Conservation (phyloP, 2,888 invertebrate genomes). For the Colostygia pectinataria region DNA sequence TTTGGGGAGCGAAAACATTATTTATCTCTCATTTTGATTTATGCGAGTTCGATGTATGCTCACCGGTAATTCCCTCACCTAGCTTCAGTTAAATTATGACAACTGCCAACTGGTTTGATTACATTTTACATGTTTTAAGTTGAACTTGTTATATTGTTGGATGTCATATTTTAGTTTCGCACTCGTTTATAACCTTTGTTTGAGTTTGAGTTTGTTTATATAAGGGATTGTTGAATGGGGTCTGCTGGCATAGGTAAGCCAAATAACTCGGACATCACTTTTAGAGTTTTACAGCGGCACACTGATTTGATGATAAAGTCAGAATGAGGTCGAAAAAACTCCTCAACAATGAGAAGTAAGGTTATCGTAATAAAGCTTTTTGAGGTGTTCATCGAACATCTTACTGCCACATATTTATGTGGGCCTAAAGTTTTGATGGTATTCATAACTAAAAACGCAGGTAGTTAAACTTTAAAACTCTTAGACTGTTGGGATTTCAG, state of each 20-base stretch:
- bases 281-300: too few species aligned
- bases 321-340: too few species aligned
- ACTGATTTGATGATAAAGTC: too few species aligned
- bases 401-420: too few species aligned
- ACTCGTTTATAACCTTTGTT: not conserved
- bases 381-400: too few species aligned
- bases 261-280: too few species aligned
- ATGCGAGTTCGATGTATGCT: constrained; percentile 40
- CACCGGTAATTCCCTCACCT: constrained; percentile 43
- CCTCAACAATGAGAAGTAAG: too few species aligned
- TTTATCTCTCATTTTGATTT: constrained; percentile 63
- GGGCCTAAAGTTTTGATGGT: too few species aligned
- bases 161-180: constrained; percentile 13
- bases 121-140: constrained; percentile 11
- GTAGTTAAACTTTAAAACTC: too few species aligned
- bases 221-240: not conserved
- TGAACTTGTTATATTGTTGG: constrained; percentile 20
- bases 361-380: too few species aligned
- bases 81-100: constrained; percentile 19
- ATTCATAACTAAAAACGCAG: too few species aligned
- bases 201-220: constrained; percentile 13
- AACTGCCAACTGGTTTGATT: constrained; percentile 19
- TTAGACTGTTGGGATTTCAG: too few species aligned
- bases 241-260: not conserved
- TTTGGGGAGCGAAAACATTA: constrained; percentile 59